Evolutionary conservation across 2,888 invertebrate genomes (phyloP).

Genomic region (Diarsia dahlii): DNA sequence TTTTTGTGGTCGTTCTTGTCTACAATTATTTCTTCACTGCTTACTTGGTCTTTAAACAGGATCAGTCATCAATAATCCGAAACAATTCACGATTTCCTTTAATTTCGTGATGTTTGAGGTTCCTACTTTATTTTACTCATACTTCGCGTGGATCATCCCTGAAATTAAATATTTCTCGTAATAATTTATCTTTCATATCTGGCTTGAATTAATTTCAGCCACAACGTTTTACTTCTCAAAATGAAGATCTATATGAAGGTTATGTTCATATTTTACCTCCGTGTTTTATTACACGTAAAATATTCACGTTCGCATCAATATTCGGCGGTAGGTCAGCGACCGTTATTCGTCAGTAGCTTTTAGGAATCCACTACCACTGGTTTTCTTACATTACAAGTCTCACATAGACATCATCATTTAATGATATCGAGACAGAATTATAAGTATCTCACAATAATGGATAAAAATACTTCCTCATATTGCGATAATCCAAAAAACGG

Average conservation of each 20-base stretch:
- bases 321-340: slow-evolving; percentile 67
- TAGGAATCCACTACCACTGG: slow-evolving; percentile 44
- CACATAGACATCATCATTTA: slow-evolving; percentile 10
- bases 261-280: slow-evolving; percentile 38
- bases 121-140: neutral
- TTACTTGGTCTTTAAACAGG: too few species aligned
- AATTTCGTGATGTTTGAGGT: neutral
- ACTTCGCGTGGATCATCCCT: neutral
- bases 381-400: slow-evolving; percentile 17
- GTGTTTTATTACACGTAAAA: slow-evolving; percentile 61
- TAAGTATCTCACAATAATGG: neutral
- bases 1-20: neutral
- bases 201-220: neutral
- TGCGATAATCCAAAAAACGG: slow-evolving; percentile 16
- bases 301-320: slow-evolving; percentile 66
- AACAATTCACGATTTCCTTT: neutral
- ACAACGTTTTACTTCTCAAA: slow-evolving; percentile 15
- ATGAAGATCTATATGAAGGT: slow-evolving; percentile 26
- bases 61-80: neutral
- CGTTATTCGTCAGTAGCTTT: slow-evolving; percentile 66
- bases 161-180: neutral
- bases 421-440: neutral
- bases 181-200: neutral
- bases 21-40: neutral
- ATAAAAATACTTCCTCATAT: slow-evolving; percentile 7